Evolutionary conservation across 2,888 invertebrate species (phyloP), one percentile per base, ranked within the genome.

Genomic region (Conchocele bisecta): DNA sequence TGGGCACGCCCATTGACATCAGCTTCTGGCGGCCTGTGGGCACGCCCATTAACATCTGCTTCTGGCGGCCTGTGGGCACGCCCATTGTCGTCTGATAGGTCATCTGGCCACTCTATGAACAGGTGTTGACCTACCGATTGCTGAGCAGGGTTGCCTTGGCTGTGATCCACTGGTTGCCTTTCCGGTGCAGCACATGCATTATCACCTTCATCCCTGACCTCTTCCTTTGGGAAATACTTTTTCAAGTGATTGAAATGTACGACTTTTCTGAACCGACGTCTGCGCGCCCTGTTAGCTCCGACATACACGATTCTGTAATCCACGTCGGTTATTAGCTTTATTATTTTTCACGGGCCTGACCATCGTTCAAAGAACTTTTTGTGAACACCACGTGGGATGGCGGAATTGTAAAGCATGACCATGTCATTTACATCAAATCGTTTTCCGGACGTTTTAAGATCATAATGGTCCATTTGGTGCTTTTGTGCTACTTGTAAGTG

Each of bases 311-410:
- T 54, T 20, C 54, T 33, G 28, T 54, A 54, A 2, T 9, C 17
- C 7, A 54, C 5, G 17, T 39, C 54, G 24, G 54, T 39, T 4
- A 54, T 37, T 26, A 39, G 26, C 28, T 13, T 54, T 11, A 54
- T 41, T 13, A 54, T 15, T 15, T 39, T 54, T 26, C 39, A 54
- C 9, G 54, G 39, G 13, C 54, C 54, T 24, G 54, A 54, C 54
- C 54, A 54, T n/a, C 15, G 2, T 20, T 17, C 37, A 33, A 22
- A 15, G 15, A 54, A 54, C 39, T 54, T 54, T 15, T 20, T 54
- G 13, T 2, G 7, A 11, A 2, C 17, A 9, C 54, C 54, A 7
- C 6, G 24, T 24, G 39, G 54, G 41, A 24, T 54, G 6, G 15
- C 54, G 2, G 13, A 29, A 2, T 6, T 15, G 9, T 22, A 7